A percentile compares a stretch with the other conserved stretches of the same genome.
Conservation (phyloP, 1,140 invertebrate genomes). For the Drosophila pruinosa region DNA sequence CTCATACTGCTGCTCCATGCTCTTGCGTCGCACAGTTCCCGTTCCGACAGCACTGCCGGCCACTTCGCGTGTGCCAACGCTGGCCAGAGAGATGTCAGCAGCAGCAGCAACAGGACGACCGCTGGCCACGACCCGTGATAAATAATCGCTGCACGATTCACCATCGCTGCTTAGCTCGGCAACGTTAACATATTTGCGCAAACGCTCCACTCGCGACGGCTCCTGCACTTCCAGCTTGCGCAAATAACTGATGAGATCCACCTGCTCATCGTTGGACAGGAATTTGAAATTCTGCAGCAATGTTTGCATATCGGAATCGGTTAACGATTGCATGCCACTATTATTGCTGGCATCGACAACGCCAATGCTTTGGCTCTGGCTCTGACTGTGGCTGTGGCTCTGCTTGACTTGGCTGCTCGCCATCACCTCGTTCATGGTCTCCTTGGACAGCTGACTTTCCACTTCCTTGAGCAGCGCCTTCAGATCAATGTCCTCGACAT, state of each 20-base stretch:
- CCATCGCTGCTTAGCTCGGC: conserved; percentile 77
- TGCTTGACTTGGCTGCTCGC: not conserved
- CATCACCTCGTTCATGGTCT: not conserved
- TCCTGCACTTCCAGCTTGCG: conserved; percentile 90
- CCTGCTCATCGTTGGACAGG: conserved; percentile 89
- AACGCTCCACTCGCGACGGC: conserved; percentile 88
- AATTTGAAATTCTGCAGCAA: conserved; percentile 91
- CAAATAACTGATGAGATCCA: conserved; percentile 89
- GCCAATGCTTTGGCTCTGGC: not conserved
- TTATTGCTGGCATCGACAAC: conserved; percentile 13
- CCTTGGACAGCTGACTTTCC: conserved; percentile 52
- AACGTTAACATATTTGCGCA: conserved; percentile 87
- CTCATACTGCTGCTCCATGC: conserved; percentile 1
- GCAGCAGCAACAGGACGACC: not conserved
- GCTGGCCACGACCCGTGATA: conserved; percentile 45
- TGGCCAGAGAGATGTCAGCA: not conserved
- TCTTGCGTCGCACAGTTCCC: conserved; percentile 22
- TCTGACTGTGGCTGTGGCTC: not conserved
- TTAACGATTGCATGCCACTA: conserved; percentile 88
- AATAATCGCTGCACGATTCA: conserved; percentile 57
- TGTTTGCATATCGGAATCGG: conserved; percentile 89
- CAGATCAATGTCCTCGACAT: conserved; percentile 49
- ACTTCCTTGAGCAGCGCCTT: conserved; percentile 62
- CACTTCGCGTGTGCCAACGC: not conserved
- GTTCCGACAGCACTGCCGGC: not conserved